These are phyloP conservation scores for Procapra przewalskii DNA, from an alignment of 2,113 vertebrate species.

Conservation along the genomic window DNA sequence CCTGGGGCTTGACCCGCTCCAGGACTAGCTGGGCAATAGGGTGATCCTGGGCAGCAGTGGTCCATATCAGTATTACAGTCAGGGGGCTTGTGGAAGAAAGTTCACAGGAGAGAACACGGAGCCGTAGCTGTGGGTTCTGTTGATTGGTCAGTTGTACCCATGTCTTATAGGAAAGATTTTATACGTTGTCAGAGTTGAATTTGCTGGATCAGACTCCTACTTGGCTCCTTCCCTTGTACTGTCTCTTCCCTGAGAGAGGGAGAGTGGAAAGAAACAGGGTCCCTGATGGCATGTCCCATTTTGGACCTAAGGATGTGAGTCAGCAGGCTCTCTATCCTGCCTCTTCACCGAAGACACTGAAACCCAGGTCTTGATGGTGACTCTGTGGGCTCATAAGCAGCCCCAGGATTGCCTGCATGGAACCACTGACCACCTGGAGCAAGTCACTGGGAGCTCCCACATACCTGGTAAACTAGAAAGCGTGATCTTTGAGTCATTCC, in stretches of 20 bases:
- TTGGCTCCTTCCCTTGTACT: not conserved
- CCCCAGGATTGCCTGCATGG: not conserved
- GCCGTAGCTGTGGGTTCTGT: not conserved
- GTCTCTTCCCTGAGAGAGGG: not conserved
- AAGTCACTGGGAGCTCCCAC: not conserved
- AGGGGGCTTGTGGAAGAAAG: not conserved
- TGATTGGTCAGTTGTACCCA: not conserved
- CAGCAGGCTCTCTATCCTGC: not conserved
- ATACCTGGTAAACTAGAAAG: not conserved
- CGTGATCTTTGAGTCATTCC: conserved; percentile 43
- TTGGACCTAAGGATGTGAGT: not conserved
- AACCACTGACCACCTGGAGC: not conserved
- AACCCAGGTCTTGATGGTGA: not conserved
- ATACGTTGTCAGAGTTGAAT: not conserved
- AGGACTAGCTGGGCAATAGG: not conserved
- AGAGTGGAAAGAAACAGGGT: not conserved
- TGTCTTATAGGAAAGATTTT: not conserved
- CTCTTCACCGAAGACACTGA: not conserved
- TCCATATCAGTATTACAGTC: not conserved
- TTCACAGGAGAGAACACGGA: not conserved
- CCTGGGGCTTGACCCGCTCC: not conserved
- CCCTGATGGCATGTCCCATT: not conserved
- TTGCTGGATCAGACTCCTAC: not conserved
- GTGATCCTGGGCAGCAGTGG: not conserved
- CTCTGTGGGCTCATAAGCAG: not conserved